Evolutionary conservation across 2,888 invertebrate genomes (phyloP), one percentile per base, ranked within the genome.

Genomic region (Dicyrtomina minuta): DNA sequence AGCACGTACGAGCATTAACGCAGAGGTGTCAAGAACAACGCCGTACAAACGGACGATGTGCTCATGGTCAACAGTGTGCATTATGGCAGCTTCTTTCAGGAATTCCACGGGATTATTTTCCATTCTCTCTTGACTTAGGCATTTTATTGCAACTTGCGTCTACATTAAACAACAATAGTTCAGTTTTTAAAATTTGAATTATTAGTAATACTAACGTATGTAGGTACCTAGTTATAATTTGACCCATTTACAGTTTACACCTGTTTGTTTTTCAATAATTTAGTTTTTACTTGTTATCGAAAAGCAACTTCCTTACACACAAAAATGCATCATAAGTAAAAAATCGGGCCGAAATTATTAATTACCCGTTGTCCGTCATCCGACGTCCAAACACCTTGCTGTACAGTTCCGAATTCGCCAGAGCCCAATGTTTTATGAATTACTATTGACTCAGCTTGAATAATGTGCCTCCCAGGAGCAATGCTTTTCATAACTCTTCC

Each of bases 361-460:
- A 84, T 83, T 82, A 93, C 92, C 83, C 94, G 87, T 83, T 95
- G 93, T 70, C 91, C 93, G 77, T 93, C 93, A 70, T 84, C 83
- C 80, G 95, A 93, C 60, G 92, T 93, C 96, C 96, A 97, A 10
- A 95, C 92, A 2, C 96, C 98, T 83, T 96, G 97, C 81, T 96
- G 96, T 0, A 99, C 98, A 15, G 95, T 92, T 4, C 98, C 98
- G 84, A 99, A 99, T 82, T 99, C 97, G 15, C 99, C 98, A 79
- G 90, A 91, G 33, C 98, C 98, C 68, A 99, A 84, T 81, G 95
- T 94, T 81, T 96, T 96, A 81, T 94, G 94, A 59, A 96, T 90
- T 70, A 91, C 90, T 79, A 97, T 94, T 76, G 92, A 90, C 80
- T 95, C 94, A 41, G 92, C 90, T 68, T 77, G 78, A 44, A 78